Base-by-base conservation (phyloP, 2,888 invertebrate genomes). In the Phyllotreta striolata region DNA sequence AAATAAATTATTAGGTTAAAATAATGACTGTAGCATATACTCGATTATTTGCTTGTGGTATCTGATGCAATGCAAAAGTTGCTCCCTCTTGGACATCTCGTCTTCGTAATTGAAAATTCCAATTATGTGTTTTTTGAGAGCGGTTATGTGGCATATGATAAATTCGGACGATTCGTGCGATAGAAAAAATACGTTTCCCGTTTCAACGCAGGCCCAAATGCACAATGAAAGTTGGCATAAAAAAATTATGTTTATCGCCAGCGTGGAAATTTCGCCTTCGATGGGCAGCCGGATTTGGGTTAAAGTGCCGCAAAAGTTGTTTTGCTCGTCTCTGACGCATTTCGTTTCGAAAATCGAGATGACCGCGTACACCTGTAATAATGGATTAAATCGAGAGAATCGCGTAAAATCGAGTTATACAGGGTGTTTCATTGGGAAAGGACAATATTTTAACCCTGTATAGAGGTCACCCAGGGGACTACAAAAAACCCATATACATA, bases 41-140 rank as follows among this genome's bases (percentile, higher is more conserved):
- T 63, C 40, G 24, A 66, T 35, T 43, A 70, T 70, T 9, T 61
- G 44, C n/a, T 55, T 63, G 38, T 70, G 70, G 49, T 68, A 70
- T 24, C 41, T 55, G 6, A 66, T 38, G 34, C 70, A 70, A 43
- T 54, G 49, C 6, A 47, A 35, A 7, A 70, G 39, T 10, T 57
- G 38, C 12, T 38, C 40, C 7, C 41, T 61, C n/a, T 44, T 24
- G 0, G 54, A 43, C 10, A 51, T 40, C 9, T 63, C 47, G 44
- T 55, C 35, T n/a, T 54, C 54, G 7, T 12, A 34, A 9, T 67
- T 56, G 13, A 67, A 66, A 37, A 63, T 55, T 10, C 55, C 46
- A 8, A 14, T 14, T 6, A 68, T 39, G n/a, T 58, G 39, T 12
- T 60, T 59, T 10, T 68, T 65, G 10, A 70, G 51, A 34, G 44